Percentiles rank a stretch among this genome's conserved stretches.
phyloP scores from a whole-genome alignment of 2,888 invertebrate genomes.

The Oscheius sp. region DNA sequence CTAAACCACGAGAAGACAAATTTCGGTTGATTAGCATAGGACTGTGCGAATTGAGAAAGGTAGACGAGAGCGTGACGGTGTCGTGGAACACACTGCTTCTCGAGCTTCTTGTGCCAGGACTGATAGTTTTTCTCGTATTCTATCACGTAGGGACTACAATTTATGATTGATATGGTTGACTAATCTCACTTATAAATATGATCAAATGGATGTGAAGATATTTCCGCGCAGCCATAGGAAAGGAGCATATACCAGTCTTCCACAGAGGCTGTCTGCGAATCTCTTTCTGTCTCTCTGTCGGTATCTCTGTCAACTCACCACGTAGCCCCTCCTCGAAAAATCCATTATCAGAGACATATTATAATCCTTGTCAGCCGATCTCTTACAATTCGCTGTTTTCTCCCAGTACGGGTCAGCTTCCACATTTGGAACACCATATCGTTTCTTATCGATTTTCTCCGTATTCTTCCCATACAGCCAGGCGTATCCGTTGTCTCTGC shows the following conservation, averaged over 20 bases:
- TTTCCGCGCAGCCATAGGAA: no score
- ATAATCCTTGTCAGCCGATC: not conserved
- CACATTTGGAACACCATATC: not conserved
- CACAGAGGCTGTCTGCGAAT: not conserved
- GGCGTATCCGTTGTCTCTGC: constrained; percentile 20
- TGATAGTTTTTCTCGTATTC: constrained; percentile 3
- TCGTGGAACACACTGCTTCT: constrained; percentile 11
- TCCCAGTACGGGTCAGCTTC: not conserved
- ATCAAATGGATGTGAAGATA: not conserved
- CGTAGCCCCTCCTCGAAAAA: constrained; percentile 11
- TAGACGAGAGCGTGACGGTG: constrained; percentile 8
- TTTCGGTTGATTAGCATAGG: constrained; percentile 7
- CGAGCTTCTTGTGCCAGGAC: not conserved
- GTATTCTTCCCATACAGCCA: constrained; percentile 20
- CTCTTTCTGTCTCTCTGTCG: not conserved
- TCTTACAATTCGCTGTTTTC: not conserved
- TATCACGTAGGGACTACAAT: constrained; percentile 13
- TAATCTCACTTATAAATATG: constrained; percentile 17
- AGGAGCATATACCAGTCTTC: constrained; percentile 11
- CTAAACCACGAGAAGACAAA: not conserved
- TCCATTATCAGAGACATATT: constrained; percentile 7
- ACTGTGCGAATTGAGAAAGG: not conserved
- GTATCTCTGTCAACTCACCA: not conserved
- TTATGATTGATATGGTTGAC: not conserved
- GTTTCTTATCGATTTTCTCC: not conserved